Base-by-base conservation (phyloP, 2,888 invertebrate species). In the Leptothorax acervorum region DNA sequence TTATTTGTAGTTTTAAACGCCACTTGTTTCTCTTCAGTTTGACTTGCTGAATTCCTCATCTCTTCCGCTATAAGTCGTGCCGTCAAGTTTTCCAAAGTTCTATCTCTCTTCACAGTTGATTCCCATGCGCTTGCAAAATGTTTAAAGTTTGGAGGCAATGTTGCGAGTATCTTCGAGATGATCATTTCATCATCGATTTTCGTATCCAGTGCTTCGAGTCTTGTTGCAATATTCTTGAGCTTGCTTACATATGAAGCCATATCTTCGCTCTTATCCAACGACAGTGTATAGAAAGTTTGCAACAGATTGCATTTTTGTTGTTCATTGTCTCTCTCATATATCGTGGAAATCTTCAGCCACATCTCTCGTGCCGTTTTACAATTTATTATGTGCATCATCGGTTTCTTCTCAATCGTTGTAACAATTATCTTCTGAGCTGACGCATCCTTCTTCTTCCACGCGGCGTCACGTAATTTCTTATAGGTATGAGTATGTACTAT, bases 91-190 rank as follows among this genome's bases (percentile, higher is more conserved):
- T 31, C 63, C 12, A 82, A 18, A 0, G 74, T 82, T 11, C 55
- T 65, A 0, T 74, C 5, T 6, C 11, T 3, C 5, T 45, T 15
- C 0, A 23, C 15, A 1, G 74, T 23, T 0, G 82, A 82, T 2
- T 74, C 74, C 75, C 75, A 82, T 3, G 82, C 82, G 11, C 23
- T 75, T 6, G 18, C 31, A 45, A 75, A 82, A 15, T 74, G 39
- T 48, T 23, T 82, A 15, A 18, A 66, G 1, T 12, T 8, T 0
- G 2, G 5, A 3, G 74, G 73, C 12, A 74, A 23, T 1, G 57
- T 82, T 9, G 28, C 35, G 5, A 82, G 18, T 45, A 74, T 82
- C 45, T 74, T 82, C 2, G 73, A 74, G 1, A 82, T 66, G 12
- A 74, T 4, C 55, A 66, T 74, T 2, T 28, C 5, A 0, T 82